phyloP scores from a whole-genome alignment of 2,113 vertebrate genomes.

The Casuarius casuarius region DNA sequence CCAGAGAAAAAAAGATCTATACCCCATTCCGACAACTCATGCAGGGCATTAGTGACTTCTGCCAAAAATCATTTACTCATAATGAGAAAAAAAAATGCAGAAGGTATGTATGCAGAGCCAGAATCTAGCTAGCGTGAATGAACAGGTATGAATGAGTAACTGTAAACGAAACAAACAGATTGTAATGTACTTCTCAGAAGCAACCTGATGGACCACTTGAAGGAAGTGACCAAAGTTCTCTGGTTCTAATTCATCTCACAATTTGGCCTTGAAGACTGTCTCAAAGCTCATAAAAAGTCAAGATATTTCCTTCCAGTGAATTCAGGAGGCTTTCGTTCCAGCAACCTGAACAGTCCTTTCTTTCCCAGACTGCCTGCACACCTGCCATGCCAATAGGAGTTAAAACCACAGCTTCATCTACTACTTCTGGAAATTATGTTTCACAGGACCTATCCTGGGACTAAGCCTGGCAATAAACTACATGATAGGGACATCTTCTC shows the following conservation, averaged over 20 bases:
- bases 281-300: neutral
- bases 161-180: neutral
- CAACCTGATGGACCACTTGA: neutral
- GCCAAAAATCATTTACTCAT: neutral
- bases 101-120: neutral
- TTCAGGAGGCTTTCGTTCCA: rapidly evolving
- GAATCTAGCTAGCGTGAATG: neutral
- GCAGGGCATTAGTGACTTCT: neutral
- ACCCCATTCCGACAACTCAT: neutral
- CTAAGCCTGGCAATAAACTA: neutral
- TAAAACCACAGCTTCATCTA: neutral
- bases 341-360: neutral
- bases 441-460: neutral
- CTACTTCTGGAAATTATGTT: neutral
- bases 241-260: neutral
- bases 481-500: neutral
- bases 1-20: neutral
- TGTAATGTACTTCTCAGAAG: neutral
- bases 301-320: neutral
- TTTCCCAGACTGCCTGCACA: neutral
- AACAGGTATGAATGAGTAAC: neutral
- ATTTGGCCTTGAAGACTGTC: neutral
- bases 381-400: neutral
- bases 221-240: neutral
- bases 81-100: neutral